Percentiles rank a stretch among this genome's conserved stretches.
Conservation (phyloP, 2,113 vertebrate species). For the Scomber japonicus region DNA sequence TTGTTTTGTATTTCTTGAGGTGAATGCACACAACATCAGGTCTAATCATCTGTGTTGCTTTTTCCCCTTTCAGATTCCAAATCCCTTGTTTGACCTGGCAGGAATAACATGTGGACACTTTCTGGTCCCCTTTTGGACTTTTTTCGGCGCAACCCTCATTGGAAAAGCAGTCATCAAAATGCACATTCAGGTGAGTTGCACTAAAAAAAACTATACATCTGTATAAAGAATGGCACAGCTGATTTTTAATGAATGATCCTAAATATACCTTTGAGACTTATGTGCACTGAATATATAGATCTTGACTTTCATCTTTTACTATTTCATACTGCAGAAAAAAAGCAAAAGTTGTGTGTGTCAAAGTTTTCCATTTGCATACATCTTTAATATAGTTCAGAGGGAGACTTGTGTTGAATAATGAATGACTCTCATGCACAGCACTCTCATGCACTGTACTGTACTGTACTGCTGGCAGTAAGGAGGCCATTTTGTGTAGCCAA, state of each 20-base stretch:
- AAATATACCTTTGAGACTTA: neutral
- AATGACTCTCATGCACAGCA: constrained; percentile 25
- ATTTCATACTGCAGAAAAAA: neutral
- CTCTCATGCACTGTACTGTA: constrained; percentile 5
- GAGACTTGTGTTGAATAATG: constrained; percentile 13
- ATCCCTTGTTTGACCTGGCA: constrained; percentile 91
- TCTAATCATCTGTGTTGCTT: neutral
- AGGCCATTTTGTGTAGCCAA: constrained; percentile 85
- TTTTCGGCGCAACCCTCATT: constrained; percentile 91
- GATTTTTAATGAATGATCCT: neutral
- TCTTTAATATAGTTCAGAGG: constrained; percentile 13
- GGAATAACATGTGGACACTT: constrained; percentile 93
- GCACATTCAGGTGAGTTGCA: constrained; percentile 90
- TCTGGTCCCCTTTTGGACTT: constrained; percentile 93
- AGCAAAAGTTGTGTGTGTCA: neutral
- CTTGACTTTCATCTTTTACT: neutral
- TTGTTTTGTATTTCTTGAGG: neutral
- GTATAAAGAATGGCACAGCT: neutral
- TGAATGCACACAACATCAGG: neutral
- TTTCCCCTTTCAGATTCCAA: constrained; percentile 86
- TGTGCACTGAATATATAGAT: neutral
- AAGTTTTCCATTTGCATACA: neutral
- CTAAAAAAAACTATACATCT: neutral
- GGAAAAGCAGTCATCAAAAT: constrained; percentile 93
- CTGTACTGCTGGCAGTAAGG: constrained; percentile 63